These are phyloP conservation scores for Sebastes diploproa DNA, from an alignment of 2,797 vertebrate species.

Conservation along the genomic window DNA sequence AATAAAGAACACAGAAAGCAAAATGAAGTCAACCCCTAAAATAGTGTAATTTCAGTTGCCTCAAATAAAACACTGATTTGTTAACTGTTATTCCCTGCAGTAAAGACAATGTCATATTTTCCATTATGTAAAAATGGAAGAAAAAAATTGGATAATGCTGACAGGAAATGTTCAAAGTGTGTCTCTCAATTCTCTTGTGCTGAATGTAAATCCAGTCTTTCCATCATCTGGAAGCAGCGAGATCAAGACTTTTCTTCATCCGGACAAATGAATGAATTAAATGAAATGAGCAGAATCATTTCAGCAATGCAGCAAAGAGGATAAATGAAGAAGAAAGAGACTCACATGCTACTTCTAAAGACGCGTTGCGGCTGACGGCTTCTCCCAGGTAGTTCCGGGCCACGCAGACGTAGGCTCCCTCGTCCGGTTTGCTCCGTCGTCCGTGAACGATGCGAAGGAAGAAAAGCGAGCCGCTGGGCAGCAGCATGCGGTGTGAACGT, in stretches of 20 bases:
- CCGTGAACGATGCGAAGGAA: constrained; percentile 97
- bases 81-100: constrained; percentile 35
- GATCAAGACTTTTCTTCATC: background rate
- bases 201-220: constrained; percentile 41
- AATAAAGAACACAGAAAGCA: constrained; percentile 18
- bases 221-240: constrained; percentile 1
- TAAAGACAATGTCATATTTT: constrained; percentile 25
- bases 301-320: background rate
- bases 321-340: constrained; percentile 42
- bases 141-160: constrained; percentile 32
- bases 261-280: background rate
- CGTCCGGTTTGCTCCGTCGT: constrained; percentile 95
- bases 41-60: constrained; percentile 18
- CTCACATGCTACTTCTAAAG: constrained; percentile 99
- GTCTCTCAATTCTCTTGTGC: background rate
- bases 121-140: constrained; percentile 24
- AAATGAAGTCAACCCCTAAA: constrained; percentile 27
- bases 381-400: constrained; percentile 98
- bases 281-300: background rate
- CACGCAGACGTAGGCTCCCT: constrained; percentile 96
- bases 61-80: constrained; percentile 45
- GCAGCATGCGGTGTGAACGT: constrained; percentile 96
- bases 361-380: constrained; percentile 97
- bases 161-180: constrained; percentile 16
- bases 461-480: constrained; percentile 96